Evolutionary conservation across 2,888 invertebrate genomes (phyloP), one percentile per base, ranked within the genome.

Genomic region (Pachliopta kotzebuea): DNA sequence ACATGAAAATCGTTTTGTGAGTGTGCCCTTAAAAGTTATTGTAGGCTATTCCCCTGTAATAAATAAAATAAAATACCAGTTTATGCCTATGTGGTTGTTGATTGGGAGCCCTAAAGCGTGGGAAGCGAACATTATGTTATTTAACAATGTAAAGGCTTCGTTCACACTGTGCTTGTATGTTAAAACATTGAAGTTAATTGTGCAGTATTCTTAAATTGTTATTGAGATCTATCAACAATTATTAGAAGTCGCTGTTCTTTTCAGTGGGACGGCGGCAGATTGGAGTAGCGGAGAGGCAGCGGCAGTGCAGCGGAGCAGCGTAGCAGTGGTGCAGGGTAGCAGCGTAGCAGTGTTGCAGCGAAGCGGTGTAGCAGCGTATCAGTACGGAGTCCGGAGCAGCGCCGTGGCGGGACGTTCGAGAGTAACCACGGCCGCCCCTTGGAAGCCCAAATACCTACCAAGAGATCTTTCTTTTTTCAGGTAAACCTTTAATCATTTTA

Each of bases 81-180:
- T n/a, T 50, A 7, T 20, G 8, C n/a, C 23, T 21, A n/a, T 55
- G 26, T 18, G 31, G 45, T 57, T n/a, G 20, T 45, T 63, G 21
- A 52, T 54, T 54, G 8, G 17, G 17, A 18, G 37, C 58, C 52
- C 45, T 29, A 54, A 54, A 49, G 55, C 59, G 59, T 63, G 59
- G 63, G 59, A 63, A 63, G 45, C 9, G 8, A 59, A 49, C 54
- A 31, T 42, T 18, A 59, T 55, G 49, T 14, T 29, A 17, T 58
- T 54, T 31, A 49, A 18, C 37, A 29, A 31, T 55, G 31, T 56
- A 58, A 52, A 55, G 55, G 55, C 31, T 45, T 14, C n/a, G 49
- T 50, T 42, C 56, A 65, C 57, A 65, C 66, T 49, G 67, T 69
- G 65, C 63, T 66, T 69, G 63, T 67, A 62, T 63, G 3, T 52